Base-by-base conservation (phyloP, 2,113 vertebrate genomes). In the Hemiprocne comata region DNA sequence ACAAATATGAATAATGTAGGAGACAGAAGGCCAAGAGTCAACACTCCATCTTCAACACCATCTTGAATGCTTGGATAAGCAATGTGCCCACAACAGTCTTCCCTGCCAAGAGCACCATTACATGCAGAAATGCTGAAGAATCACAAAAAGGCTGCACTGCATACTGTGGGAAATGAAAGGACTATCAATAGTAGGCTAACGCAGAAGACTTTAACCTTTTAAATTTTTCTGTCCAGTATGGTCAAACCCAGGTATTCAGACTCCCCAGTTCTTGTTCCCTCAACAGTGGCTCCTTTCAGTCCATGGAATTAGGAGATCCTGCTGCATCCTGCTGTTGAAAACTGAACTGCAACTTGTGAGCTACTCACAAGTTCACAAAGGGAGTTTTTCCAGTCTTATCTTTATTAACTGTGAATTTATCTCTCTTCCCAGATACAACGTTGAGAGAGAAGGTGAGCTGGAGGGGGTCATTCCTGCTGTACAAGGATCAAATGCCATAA, bases 321-420 rank as follows among this genome's bases (percentile, higher is more conserved):
- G 76, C 70, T 85, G 93, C 89, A 85, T 94, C 88, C 94, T 92
- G 90, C 97, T 94, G 94, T 92, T 86, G 77, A 90, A 85, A 87
- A 79, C 51, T 34, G 75, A 95, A 79, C 29, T 44, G 76, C 80
- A 94, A 57, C 67, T 65, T 60, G 71, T 15, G 69, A 93, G 51
- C 46, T 55, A 29, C 53, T 94, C 64, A n/a, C 64, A 65, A 72
- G 53, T 62, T 85, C 87, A 62, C 86, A 80, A 85, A 69, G 87
- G 87, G 94, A 96, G 95, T 88, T 96, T 88, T 88, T 89, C 89
- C 89, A 80, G 31, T 28, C 95, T 98, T 98, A 98, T 98, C 98
- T 98, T 98, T 98, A 98, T 98, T 97, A 98, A 98, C 98, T 98
- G 98, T 97, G 98, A 98, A 98, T 98, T 98, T 98, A 98, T 98